These are phyloP conservation scores for Urocyon cinereoargenteus DNA, from an alignment of 2,797 vertebrate genomes.

Conservation along the genomic window DNA sequence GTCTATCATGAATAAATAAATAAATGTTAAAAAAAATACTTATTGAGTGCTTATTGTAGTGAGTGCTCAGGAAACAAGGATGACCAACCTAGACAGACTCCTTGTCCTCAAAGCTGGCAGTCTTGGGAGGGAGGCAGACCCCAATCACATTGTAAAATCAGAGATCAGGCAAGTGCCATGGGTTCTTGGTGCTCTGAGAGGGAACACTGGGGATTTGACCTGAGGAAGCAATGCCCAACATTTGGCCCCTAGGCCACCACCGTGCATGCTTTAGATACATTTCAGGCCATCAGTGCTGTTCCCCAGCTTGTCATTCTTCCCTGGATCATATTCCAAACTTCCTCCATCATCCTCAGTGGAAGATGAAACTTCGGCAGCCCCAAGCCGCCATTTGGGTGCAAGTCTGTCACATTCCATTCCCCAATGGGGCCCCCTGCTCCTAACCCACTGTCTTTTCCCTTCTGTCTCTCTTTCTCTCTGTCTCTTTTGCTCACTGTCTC, in stretches of 20 bases:
- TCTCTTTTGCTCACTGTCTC: neutral
- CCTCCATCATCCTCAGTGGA: neutral
- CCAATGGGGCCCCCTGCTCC: neutral
- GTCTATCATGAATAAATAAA: no score
- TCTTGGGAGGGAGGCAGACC: neutral
- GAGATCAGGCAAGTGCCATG: neutral
- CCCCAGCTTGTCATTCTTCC: neutral
- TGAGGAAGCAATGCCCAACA: neutral
- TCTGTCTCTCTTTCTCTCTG: neutral
- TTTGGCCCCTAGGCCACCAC: neutral
- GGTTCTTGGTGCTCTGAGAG: neutral
- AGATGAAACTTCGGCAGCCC: neutral
- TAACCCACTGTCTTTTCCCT: neutral
- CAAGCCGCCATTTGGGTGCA: neutral
- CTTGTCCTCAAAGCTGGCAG: neutral
- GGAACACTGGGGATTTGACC: neutral
- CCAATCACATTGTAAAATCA: neutral
- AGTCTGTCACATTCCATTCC: neutral
- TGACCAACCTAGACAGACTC: neutral
- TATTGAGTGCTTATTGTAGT: no score
- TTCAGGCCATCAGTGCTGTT: neutral
- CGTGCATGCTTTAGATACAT: rapidly evolving
- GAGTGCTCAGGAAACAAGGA: neutral
- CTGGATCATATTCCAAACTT: neutral
- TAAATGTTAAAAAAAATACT: neutral